Base-by-base conservation (phyloP, 2,888 invertebrate genomes). In the Aspidiotus destructor region DNA sequence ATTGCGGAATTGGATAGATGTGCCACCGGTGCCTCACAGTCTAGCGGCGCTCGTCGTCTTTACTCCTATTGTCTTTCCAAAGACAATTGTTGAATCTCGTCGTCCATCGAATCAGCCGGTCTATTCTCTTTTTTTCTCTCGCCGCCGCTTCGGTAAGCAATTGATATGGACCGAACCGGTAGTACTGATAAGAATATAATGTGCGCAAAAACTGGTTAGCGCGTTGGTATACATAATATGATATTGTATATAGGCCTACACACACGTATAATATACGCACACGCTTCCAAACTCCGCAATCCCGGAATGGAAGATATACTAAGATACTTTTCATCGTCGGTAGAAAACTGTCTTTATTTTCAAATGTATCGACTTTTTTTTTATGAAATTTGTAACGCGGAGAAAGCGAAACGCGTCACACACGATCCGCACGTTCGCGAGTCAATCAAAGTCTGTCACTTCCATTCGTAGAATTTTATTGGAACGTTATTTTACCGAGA, bases 71-170 rank as follows among this genome's bases (percentile, higher is more conserved):
- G 67, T 67, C 67, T 67, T 28, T 28, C 55, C 48, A 57, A 67
- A 58, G 58, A 67, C 67, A 67, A 67, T 67, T 67, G 67, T 67
- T 67, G 60, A 67, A 67, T 67, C 67, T 58, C 67, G 58, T 58
- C 67, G 67, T 67, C 60, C 52, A 67, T 67, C 67, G 67, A 52
- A 28, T 44, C 58, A 41, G 41, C 15, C 41, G 55, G 41, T 28
- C 28, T 28, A 28, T 28, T 28, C 28, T 28, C 15, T 55, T 55
- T 64, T 57, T 64, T 54, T 55, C 55, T 28, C 40, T 58, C 28
- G 58, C 16, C n/a, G 15, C 17, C 11, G 58, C 11, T 58, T 58
- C 48, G n/a, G 28, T 58, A 60, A 67, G 58, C 67, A 67, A 67
- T 67, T 67, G 67, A 67, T 67, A 67, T 58, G 48, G 52, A 67